Evolutionary conservation across 2,888 invertebrate species (phyloP).

Genomic region (Macropis europaea): DNA sequence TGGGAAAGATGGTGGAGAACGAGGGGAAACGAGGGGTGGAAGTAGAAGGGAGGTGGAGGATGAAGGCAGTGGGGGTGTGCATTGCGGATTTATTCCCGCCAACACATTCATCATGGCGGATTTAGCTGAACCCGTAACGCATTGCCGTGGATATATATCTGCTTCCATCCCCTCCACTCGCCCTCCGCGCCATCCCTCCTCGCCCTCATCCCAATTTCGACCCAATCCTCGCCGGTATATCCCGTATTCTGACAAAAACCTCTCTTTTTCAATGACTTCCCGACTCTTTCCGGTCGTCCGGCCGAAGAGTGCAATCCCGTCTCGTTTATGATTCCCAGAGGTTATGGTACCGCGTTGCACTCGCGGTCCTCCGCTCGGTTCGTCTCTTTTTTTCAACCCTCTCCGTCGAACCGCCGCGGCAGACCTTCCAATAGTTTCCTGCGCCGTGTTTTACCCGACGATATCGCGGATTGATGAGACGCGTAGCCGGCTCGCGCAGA

Average conservation of each 20-base stretch:
- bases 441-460: slow-evolving; percentile 17
- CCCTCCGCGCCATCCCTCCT: slow-evolving; percentile 45
- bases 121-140: slow-evolving; percentile 80
- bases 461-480: slow-evolving; percentile 41
- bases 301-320: slow-evolving; percentile 42
- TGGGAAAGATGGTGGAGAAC: slow-evolving; percentile 50
- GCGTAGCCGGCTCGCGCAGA: slow-evolving; percentile 31
- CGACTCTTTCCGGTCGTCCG: slow-evolving; percentile 60
- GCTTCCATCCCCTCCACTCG: slow-evolving; percentile 70
- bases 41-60: slow-evolving; percentile 60
- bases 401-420: slow-evolving; percentile 17
- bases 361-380: background rate
- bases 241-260: slow-evolving; percentile 69
- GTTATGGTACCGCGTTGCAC: slow-evolving; percentile 12
- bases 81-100: slow-evolving; percentile 80
- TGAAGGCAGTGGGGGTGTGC: slow-evolving; percentile 77
- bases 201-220: slow-evolving; percentile 63
- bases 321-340: slow-evolving; percentile 35
- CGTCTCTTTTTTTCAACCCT: background rate
- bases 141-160: slow-evolving; percentile 79
- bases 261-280: slow-evolving; percentile 75
- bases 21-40: slow-evolving; percentile 55
- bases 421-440: slow-evolving; percentile 35
- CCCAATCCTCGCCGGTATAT: slow-evolving; percentile 64
- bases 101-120: slow-evolving; percentile 80